Evolutionary conservation across 2,797 vertebrate species (phyloP), one percentile per base, ranked within the genome.

Genomic region (Bradypodion ventrale): DNA sequence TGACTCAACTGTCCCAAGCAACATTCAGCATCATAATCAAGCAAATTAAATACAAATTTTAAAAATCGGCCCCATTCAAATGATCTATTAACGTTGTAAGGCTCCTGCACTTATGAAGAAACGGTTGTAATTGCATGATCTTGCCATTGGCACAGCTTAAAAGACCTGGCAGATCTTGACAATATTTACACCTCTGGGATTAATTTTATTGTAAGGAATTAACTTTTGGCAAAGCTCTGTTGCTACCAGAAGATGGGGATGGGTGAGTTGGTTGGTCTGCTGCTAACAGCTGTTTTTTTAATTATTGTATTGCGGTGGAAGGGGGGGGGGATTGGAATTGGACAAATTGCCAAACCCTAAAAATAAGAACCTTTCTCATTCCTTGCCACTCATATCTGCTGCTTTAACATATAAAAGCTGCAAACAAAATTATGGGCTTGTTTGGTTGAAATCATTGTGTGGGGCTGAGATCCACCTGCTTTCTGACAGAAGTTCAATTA

Each of bases 41-140:
- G 92, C 90, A 94, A 96, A 94, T 95, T 94, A 95, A 95, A 94
- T 93, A 93, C 29, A 91, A 89, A 94, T 95, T 95, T 96, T 87
- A 94, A 95, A 95, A 96, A 95, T 92, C 93, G 93, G 83, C 93
- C 92, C 87, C 92, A 94, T 94, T 94, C 93, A 93, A 94, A 91
- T 90, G 91, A 95, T 94, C 92, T 94, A 92, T 94, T 94, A 95
- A 93, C 89, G 89, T 94, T 91, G 90, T 91, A 94, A 83, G 86
- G 91, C 92, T 94, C 82, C 76, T 85, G 90, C 93, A 93, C 93
- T 95, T 95, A 93, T 65, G 84, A 80, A 92, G 92, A n/a, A 90
- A 83, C 87, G 88, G 91, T 92, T 94, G 92, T 95, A 94, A 96
- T 95, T 94, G 93, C 82, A 82, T 52, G 89, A 91, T 93, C 92